Conservation (phyloP, 1,140 invertebrate species). For the Trachymyrmex cornetzi region DNA sequence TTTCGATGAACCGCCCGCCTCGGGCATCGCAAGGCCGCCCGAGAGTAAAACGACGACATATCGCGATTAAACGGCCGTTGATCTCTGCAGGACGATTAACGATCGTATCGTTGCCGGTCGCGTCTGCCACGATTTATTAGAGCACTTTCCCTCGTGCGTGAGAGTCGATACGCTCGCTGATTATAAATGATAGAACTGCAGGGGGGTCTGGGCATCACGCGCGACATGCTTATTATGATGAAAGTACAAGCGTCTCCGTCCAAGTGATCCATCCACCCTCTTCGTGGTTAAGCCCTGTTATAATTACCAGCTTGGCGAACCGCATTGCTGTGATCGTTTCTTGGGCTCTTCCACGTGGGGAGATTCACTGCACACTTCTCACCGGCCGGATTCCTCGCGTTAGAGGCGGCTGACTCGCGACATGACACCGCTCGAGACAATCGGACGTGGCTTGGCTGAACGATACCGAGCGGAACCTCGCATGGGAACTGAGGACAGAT, state of each 20-base stretch:
- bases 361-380: constrained; percentile 61
- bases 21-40: not conserved
- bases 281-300: not conserved
- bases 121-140: constrained; percentile 39
- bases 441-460: constrained; percentile 66
- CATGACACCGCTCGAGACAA: constrained; percentile 78
- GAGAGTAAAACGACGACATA: not conserved
- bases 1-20: not conserved
- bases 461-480: constrained; percentile 78
- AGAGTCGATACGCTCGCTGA: constrained; percentile 72
- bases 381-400: constrained; percentile 74
- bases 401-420: constrained; percentile 74
- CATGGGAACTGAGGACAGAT: constrained; percentile 83
- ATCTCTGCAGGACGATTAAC: constrained; percentile 3
- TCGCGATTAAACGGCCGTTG: constrained; percentile 31
- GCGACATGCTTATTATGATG: constrained; percentile 72
- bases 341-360: constrained; percentile 4
- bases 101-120: constrained; percentile 29
- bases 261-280: constrained; percentile 3
- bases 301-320: constrained; percentile 80
- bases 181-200: constrained; percentile 71
- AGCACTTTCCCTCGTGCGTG: constrained; percentile 69
- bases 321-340: constrained; percentile 71
- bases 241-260: constrained; percentile 69
- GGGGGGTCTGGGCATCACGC: constrained; percentile 34